phyloP scores from a whole-genome alignment of 2,888 invertebrate species.

The Eupsilia transversa region DNA sequence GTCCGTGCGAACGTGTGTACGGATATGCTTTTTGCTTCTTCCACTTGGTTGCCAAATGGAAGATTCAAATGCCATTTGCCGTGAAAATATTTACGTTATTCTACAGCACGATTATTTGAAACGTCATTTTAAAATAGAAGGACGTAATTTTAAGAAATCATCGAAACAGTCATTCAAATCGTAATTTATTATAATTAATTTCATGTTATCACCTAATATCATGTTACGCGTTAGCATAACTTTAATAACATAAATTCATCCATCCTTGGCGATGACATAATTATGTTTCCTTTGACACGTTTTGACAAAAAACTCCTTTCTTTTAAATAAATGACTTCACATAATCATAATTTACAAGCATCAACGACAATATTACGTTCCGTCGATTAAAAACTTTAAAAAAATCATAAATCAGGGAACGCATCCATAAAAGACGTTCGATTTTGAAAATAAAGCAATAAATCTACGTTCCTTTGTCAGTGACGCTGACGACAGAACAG shows the following conservation, averaged over 20 bases:
- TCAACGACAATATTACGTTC: slow-evolving; percentile 49
- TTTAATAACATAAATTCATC: slow-evolving; percentile 34
- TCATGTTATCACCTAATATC: slow-evolving; percentile 42
- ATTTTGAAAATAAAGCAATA: slow-evolving; percentile 68
- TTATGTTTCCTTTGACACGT: slow-evolving; percentile 52
- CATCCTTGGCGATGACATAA: slow-evolving; percentile 40
- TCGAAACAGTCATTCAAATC: slow-evolving; percentile 27
- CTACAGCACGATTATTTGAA: slow-evolving; percentile 17
- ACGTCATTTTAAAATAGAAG: background rate
- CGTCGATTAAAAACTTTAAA: slow-evolving; percentile 43
- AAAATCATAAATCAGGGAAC: slow-evolving; percentile 65
- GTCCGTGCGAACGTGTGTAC: background rate
- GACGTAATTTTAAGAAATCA: slow-evolving; percentile 15
- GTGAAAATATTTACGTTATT: slow-evolving; percentile 49
- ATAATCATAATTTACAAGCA: slow-evolving; percentile 29
- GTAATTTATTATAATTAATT: slow-evolving; percentile 54
- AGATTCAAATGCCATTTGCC: slow-evolving; percentile 49
- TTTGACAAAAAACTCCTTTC: slow-evolving; percentile 8
- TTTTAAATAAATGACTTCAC: slow-evolving; percentile 22
- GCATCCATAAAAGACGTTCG: slow-evolving; percentile 65
- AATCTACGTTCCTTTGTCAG: slow-evolving; percentile 65
- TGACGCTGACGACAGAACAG: slow-evolving; percentile 68
- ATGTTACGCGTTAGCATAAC: slow-evolving; percentile 28
- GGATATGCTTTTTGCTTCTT: slow-evolving; percentile 48
- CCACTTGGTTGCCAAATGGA: slow-evolving; percentile 45